These are phyloP conservation scores for Sycophaga agraensis DNA, from an alignment of 1,140 invertebrate species.

Conservation along the genomic window DNA sequence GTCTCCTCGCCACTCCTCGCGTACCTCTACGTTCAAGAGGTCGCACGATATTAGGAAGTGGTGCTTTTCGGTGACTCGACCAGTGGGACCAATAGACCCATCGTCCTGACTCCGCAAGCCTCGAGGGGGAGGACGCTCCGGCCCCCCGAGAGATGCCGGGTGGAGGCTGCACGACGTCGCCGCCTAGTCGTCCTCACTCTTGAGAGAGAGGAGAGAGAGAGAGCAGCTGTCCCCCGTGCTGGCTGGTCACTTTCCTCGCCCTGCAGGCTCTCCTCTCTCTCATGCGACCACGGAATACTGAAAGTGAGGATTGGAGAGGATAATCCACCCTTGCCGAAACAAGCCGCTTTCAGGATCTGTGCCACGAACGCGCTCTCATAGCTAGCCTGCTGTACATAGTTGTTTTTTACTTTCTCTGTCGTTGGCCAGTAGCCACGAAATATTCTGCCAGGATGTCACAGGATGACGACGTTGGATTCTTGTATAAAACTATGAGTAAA, in stretches of 20 bases:
- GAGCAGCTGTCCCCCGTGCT: neutral
- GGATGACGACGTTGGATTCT: conserved; percentile 56
- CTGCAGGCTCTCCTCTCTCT: neutral
- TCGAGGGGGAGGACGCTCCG: neutral
- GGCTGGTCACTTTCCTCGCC: neutral
- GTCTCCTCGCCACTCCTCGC: neutral
- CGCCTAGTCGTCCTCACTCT: neutral
- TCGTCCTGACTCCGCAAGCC: neutral
- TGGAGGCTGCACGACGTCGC: conserved; percentile 6
- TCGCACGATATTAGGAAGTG: no score
- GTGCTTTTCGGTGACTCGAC: no score
- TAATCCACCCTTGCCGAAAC: no score
- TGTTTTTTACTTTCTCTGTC: neutral
- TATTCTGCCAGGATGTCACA: conserved; percentile 48
- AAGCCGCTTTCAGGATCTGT: no score
- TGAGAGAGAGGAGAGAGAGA: conserved; percentile 7
- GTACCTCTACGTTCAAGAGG: neutral
- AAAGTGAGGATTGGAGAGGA: no score
- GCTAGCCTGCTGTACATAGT: neutral
- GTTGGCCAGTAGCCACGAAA: neutral
- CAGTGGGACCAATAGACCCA: no score
- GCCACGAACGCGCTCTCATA: neutral
- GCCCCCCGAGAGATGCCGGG: conserved; percentile 5
- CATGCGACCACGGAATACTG: no score
- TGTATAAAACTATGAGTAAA: conserved; percentile 59